Conservation (phyloP, 2,888 invertebrate genomes). For the Lacanobia oleracea region DNA sequence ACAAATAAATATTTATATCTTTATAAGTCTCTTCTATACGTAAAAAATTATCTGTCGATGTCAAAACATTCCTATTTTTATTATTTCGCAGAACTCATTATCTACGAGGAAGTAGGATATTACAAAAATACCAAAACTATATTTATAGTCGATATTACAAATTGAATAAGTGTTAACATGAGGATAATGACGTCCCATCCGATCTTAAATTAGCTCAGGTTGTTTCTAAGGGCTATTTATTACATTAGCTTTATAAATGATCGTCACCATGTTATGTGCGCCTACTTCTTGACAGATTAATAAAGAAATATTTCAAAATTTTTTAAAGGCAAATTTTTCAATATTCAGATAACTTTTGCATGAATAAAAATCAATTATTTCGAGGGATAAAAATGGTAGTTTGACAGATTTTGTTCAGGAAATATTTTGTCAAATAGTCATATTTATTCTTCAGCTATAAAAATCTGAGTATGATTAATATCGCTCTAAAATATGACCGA, state of each 20-base stretch:
- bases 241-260: background rate
- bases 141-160: constrained; percentile 2
- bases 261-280: background rate
- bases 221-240: background rate
- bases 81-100: background rate
- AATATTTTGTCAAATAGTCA: too few species aligned
- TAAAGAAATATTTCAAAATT: background rate
- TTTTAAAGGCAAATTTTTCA: too few species aligned
- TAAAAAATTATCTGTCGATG: background rate
- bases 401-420: too few species aligned
- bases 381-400: too few species aligned
- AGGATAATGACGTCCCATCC: constrained; percentile 21
- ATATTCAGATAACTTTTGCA: too few species aligned
- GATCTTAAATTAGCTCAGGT: constrained; percentile 22
- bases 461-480: too few species aligned
- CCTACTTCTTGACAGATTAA: background rate
- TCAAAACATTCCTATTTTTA: constrained; percentile 6
- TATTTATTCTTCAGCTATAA: too few species aligned
- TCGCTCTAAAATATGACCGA: background rate
- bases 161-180: constrained; percentile 12
- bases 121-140: constrained; percentile 2
- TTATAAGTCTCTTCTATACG: background rate
- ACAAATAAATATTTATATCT: too few species aligned
- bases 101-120: constrained; percentile 23
- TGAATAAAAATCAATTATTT: too few species aligned